Evolutionary conservation across 2,888 invertebrate genomes (phyloP).

Genomic region (Cataglyphis cursor): DNA sequence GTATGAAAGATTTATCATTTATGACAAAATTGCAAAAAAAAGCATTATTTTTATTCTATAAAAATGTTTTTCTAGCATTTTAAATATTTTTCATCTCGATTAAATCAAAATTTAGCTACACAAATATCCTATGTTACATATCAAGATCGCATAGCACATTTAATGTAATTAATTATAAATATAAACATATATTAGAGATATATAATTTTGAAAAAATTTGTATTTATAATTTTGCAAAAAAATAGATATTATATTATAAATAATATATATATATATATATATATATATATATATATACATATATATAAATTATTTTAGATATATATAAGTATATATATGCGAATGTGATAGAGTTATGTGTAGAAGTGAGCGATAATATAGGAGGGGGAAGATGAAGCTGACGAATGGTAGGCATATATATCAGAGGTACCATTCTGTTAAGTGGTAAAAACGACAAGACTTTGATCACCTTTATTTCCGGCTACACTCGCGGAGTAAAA

Average conservation of each 20-base stretch:
- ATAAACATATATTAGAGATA: neutral
- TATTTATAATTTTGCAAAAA: neutral
- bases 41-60: neutral
- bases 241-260: constrained; percentile 5
- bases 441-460: constrained; percentile 49
- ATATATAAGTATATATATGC: neutral
- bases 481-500: neutral
- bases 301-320: neutral
- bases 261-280: constrained; percentile 2
- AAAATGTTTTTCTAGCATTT: constrained; percentile 8
- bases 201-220: neutral
- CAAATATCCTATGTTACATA: neutral
- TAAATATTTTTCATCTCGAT: neutral
- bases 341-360: neutral
- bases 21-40: neutral
- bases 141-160: neutral
- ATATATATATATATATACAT: neutral
- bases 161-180: neutral
- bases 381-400: constrained; percentile 58
- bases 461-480: constrained; percentile 42
- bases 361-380: neutral
- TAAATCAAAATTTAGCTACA: neutral
- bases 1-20: neutral
- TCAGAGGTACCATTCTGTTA: constrained; percentile 44
- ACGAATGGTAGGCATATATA: constrained; percentile 63